Percentiles rank a stretch among this genome's conserved stretches.
These are phyloP conservation scores for Spongilla lacustris DNA, from an alignment of 37 sponge, comb jelly and placozoan species.

Conservation along the genomic window DNA sequence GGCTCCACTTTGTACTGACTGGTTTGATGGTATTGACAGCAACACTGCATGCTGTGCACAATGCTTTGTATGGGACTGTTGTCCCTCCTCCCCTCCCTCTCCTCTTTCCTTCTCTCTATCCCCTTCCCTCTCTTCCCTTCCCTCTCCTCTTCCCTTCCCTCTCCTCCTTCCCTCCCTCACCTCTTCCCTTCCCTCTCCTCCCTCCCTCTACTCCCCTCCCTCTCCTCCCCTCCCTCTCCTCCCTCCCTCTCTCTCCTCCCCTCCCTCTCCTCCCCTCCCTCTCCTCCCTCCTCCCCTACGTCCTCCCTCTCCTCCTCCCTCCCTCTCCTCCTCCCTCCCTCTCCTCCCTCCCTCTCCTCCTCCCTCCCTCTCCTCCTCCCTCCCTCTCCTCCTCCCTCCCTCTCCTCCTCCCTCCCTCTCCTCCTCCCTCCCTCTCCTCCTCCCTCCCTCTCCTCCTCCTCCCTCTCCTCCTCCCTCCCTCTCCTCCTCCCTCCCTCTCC, in stretches of 20 bases:
- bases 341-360: neutral
- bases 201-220: neutral
- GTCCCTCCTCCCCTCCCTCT: neutral
- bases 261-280: no score
- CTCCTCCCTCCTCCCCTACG: neutral
- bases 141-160: neutral
- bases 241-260: no score
- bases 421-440: neutral
- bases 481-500: no score
- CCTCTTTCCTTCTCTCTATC: neutral
- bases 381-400: neutral
- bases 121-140: neutral
- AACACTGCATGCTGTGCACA: no score
- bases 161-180: neutral
- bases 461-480: no score
- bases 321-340: neutral
- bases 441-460: no score
- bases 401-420: neutral
- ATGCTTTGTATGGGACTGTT: no score
- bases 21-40: no score
- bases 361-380: slow-evolving; percentile 11
- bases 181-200: neutral
- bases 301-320: slow-evolving; percentile 3
- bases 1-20: no score
- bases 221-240: no score